Percentiles rank a stretch among this genome's conserved stretches.
phyloP scores from a whole-genome alignment of 2,113 vertebrate species.

The Microtus oregoni region DNA sequence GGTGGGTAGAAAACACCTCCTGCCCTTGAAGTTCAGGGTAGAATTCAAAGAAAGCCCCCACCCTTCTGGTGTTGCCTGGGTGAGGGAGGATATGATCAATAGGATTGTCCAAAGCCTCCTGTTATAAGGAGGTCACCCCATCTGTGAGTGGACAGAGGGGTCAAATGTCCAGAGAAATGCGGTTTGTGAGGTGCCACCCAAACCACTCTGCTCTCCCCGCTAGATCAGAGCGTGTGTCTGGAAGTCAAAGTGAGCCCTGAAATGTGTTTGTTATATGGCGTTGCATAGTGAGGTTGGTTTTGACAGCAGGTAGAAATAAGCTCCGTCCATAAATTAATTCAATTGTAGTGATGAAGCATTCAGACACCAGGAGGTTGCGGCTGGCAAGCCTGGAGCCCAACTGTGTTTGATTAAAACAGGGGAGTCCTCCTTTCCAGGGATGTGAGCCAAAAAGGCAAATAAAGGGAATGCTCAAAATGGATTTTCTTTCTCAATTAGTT shows the following conservation, averaged over 20 bases:
- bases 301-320: constrained; percentile 67
- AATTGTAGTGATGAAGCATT: background rate
- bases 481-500: constrained; percentile 25
- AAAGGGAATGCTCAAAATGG: constrained; percentile 41
- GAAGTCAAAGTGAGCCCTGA: background rate
- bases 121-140: background rate
- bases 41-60: background rate
- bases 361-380: background rate
- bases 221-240: background rate
- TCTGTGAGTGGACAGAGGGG: too few species aligned
- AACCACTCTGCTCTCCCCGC: background rate
- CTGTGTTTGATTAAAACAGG: constrained; percentile 50
- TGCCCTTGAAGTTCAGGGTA: background rate
- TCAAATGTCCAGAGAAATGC: background rate
- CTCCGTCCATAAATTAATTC: background rate
- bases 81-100: background rate
- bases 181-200: background rate
- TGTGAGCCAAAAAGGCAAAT: constrained; percentile 30
- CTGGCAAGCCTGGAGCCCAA: background rate
- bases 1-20: background rate
- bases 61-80: background rate
- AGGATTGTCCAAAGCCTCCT: background rate
- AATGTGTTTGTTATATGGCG: background rate
- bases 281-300: background rate
- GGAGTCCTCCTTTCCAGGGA: background rate